These are phyloP conservation scores for Scopus umbretta DNA, from an alignment of 2,113 vertebrate genomes.

Conservation along the genomic window DNA sequence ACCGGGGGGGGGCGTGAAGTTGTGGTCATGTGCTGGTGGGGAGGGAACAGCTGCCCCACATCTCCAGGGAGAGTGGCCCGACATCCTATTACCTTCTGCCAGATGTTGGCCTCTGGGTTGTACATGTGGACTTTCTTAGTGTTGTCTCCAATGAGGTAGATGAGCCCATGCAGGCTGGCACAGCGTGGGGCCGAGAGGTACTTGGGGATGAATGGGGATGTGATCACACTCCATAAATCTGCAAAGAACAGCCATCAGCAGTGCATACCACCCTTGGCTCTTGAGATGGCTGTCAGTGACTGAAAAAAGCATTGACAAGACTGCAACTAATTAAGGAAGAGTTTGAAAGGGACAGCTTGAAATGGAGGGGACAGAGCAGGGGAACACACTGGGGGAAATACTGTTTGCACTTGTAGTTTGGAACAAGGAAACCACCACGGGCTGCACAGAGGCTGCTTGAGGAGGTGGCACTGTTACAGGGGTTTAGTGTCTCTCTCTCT, in stretches of 20 bases:
- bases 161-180: constrained; percentile 77
- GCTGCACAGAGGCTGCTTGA: fast-evolving
- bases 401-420: neutral
- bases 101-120: constrained; percentile 88
- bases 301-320: neutral
- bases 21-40: neutral
- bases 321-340: neutral
- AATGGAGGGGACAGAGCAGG: neutral
- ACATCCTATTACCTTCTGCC: constrained; percentile 89
- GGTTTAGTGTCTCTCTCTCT: neutral
- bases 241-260: neutral
- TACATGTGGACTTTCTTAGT: constrained; percentile 94
- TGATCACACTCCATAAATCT: constrained; percentile 89
- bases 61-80: neutral
- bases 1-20: neutral
- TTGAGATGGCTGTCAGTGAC: neutral
- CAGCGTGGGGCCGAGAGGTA: constrained; percentile 92
- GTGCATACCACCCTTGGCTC: neutral
- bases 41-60: neutral
- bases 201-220: constrained; percentile 94
- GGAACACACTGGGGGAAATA: no score
- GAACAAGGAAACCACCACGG: neutral
- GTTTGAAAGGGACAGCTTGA: neutral
- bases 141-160: constrained; percentile 95
- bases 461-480: neutral